phyloP scores from a whole-genome alignment of 2,888 invertebrate species.

The Lysandra bellargus region DNA sequence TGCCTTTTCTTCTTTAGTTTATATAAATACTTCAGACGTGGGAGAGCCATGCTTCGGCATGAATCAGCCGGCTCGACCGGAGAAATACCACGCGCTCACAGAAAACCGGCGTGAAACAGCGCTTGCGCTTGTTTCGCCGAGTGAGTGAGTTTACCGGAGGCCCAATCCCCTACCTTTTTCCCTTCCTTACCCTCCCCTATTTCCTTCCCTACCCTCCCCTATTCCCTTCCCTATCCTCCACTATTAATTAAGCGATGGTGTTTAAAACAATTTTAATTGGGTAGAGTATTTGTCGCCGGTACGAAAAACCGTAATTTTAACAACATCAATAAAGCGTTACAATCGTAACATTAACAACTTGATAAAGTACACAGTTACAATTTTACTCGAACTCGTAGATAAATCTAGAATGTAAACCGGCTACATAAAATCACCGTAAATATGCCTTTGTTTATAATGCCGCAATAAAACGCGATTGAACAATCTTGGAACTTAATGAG shows the following conservation, averaged over 20 bases:
- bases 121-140: too few species aligned
- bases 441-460: conserved; percentile 49
- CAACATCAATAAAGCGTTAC: neutral
- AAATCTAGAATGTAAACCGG: conserved; percentile 37
- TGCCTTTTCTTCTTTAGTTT: too few species aligned
- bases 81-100: too few species aligned
- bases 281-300: neutral
- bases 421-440: conserved; percentile 45
- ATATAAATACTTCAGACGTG: too few species aligned
- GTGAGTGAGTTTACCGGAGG: too few species aligned
- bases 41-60: too few species aligned
- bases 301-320: neutral
- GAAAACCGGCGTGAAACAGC: too few species aligned
- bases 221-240: too few species aligned
- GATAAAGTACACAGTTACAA: conserved; percentile 22
- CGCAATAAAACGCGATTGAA: conserved; percentile 45
- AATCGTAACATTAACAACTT: conserved; percentile 24
- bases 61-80: too few species aligned
- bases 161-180: too few species aligned
- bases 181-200: too few species aligned
- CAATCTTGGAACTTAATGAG: conserved; percentile 53
- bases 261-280: neutral
- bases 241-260: neutral
- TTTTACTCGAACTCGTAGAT: conserved; percentile 30
- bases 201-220: too few species aligned